These are phyloP conservation scores for Amphiprion ocellaris DNA, from an alignment of 2,113 vertebrate species.

Conservation along the genomic window DNA sequence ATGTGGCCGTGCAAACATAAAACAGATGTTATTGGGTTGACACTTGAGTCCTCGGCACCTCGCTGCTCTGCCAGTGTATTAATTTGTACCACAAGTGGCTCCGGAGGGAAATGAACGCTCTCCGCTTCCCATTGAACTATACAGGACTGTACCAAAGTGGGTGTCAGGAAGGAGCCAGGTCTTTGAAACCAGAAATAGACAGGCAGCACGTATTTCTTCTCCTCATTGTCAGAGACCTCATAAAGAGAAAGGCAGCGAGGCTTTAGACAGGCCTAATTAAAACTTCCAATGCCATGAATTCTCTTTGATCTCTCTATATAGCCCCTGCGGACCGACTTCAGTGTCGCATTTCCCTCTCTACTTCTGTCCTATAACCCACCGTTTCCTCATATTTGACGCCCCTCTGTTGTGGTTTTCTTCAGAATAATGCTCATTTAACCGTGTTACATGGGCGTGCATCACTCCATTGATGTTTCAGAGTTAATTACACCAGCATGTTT, in stretches of 20 bases:
- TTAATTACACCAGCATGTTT: background rate
- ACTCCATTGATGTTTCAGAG: constrained; percentile 6
- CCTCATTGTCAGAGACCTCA: constrained; percentile 57
- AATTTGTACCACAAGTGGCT: constrained; percentile 45
- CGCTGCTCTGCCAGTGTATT: background rate
- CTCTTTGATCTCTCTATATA: constrained; percentile 61
- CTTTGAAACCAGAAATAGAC: constrained; percentile 59
- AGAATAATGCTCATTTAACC: constrained; percentile 15
- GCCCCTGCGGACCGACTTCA: constrained; percentile 48
- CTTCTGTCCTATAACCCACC: constrained; percentile 29
- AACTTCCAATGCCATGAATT: constrained; percentile 62
- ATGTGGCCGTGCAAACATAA: background rate
- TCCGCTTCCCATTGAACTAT: constrained; percentile 14
- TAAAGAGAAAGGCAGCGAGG: constrained; percentile 50
- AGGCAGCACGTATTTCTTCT: constrained; percentile 42
- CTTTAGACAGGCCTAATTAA: constrained; percentile 71
- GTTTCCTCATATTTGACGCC: constrained; percentile 15
- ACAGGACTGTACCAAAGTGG: constrained; percentile 34
- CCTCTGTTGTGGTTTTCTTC: constrained; percentile 7
- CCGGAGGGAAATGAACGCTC: constrained; percentile 22
- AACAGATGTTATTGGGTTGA: background rate
- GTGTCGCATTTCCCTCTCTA: constrained; percentile 30
- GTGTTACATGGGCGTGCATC: background rate
- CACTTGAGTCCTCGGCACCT: background rate
- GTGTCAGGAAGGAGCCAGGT: constrained; percentile 45